phyloP scores from a whole-genome alignment of 2,888 invertebrate genomes.

The Stictocephala bisonia region DNA sequence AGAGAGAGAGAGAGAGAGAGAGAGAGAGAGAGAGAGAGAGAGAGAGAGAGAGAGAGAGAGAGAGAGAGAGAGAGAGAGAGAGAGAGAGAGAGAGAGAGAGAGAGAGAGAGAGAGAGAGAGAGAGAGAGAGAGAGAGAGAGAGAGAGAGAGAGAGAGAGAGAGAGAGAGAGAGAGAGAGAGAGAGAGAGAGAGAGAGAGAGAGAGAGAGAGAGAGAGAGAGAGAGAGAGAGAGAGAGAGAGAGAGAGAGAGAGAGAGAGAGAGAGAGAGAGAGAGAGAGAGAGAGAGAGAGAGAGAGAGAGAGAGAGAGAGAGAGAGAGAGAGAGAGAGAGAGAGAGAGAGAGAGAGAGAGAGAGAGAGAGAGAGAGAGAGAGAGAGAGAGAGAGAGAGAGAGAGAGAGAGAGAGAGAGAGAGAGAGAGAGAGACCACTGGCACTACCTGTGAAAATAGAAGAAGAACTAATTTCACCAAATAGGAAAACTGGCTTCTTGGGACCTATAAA shows the following conservation, averaged over 20 bases:
- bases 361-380: conserved; percentile 16
- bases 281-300: not conserved
- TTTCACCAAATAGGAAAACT: too few relatives aligned
- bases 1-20: not conserved
- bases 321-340: not conserved
- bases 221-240: not conserved
- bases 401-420: conserved; percentile 8
- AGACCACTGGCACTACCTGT: too few relatives aligned
- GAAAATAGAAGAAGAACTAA: too few relatives aligned
- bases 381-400: conserved; percentile 9
- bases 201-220: not conserved
- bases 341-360: conserved; percentile 12
- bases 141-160: not conserved
- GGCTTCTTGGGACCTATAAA: too few relatives aligned
- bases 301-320: not conserved
- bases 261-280: not conserved
- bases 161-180: not conserved
- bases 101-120: not conserved
- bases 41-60: not conserved
- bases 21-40: not conserved
- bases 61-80: not conserved
- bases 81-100: not conserved
- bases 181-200: not conserved
- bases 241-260: conserved; percentile 1
- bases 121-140: not conserved